Percentiles rank a stretch among this genome's conserved stretches.
Evolutionary conservation across 1,140 invertebrate genomes (phyloP).

Genomic region (Scylla paramamosain): DNA sequence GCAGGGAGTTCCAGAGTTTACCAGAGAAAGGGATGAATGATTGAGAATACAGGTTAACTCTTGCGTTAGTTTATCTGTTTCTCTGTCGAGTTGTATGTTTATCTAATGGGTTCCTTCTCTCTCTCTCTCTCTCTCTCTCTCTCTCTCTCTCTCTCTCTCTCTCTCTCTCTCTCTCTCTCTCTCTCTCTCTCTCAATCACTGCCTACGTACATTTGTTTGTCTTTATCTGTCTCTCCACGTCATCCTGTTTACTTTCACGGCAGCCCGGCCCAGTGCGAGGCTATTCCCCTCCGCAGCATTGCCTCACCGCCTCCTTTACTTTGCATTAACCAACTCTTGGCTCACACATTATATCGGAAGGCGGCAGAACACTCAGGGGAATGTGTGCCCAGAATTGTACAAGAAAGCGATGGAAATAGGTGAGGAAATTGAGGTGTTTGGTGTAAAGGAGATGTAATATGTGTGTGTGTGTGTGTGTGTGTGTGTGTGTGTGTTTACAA

Average conservation of each 20-base stretch:
- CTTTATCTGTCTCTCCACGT: neutral
- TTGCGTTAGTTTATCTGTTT: constrained; percentile 39
- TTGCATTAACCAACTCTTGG: neutral
- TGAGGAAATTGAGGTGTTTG: neutral
- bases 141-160: constrained; percentile 7
- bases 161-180: constrained; percentile 41
- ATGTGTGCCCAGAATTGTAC: neutral
- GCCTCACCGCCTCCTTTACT: neutral
- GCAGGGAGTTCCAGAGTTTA: too few species aligned
- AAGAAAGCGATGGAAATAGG: neutral
- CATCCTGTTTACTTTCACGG: neutral
- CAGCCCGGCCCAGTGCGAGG: neutral
- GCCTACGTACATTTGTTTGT: neutral
- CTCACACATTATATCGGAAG: neutral
- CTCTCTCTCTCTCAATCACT: neutral
- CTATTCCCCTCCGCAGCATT: neutral
- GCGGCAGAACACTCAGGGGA: neutral
- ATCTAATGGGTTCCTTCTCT: neutral
- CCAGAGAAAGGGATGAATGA: too few species aligned
- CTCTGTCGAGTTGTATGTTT: constrained; percentile 7
- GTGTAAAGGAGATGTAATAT: neutral
- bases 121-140: constrained; percentile 14
- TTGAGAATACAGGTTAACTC: too few species aligned
- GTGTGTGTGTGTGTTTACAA: neutral
- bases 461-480: neutral